Base-by-base conservation (phyloP, 2,888 invertebrate species). In the Eilema sororculum region DNA sequence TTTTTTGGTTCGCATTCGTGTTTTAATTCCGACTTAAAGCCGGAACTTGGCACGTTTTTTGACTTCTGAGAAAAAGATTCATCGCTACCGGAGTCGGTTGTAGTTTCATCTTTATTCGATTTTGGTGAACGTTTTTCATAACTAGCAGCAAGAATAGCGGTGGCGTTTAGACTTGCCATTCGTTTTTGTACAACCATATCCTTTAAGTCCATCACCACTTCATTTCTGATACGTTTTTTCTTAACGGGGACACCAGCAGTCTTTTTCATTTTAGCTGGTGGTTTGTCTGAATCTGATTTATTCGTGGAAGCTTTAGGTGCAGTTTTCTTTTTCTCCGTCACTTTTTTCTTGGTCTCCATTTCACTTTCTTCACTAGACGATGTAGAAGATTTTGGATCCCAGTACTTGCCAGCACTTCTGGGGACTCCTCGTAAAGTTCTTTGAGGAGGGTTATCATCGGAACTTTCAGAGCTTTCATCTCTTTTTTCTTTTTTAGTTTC, bases 81-180 rank as follows among this genome's bases (percentile, higher is more conserved):
- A 74, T 96, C 95, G 79, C 96, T 95, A 76, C 96, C 93, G 62
- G 95, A 93, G 87, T 96, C 94, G n/a, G 96, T 96, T 58, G 95
- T 96, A 64, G 96, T 96, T 69, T 96, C 96, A 69, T 96, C 96
- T 80, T 96, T 96, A 73, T 91, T 96, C 57, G 96, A 96, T 82
- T 96, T 96, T 0, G 96, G 95, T 56, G 96, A 96, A 66, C 96
- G 95, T 86, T 97, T 98, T 89, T 98, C 98, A 85, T 98, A 98
- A 78, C 98, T 98, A 25, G 98, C 98, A 0, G 98, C 98, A 78
- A 98, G 95, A 84, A 98, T 98, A 25, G 98, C 98, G 52, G 98
- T 97, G 20, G 98, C 98, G 90, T 98, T 98, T 41, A 98, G 93
- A 87, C 98, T 98, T 25, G 98, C 98, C 98, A 98, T 98, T 41